These are phyloP conservation scores for Ptiloglossa arizonensis DNA, from an alignment of 1,140 invertebrate species.

Conservation along the genomic window DNA sequence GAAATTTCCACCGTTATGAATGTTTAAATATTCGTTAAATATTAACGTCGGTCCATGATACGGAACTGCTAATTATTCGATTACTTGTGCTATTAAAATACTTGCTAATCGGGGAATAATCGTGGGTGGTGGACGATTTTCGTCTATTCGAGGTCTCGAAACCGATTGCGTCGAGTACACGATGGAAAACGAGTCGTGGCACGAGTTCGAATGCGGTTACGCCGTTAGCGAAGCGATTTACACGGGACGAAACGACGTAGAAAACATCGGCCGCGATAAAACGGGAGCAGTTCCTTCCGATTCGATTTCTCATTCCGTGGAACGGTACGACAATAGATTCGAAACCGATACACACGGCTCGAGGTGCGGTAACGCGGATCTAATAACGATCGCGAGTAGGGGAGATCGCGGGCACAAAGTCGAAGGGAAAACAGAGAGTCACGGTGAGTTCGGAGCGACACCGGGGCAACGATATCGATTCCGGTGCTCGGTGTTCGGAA, in stretches of 20 bases:
- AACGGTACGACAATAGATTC: background rate
- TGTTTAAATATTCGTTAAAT: too few relatives aligned
- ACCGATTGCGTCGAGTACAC: too few relatives aligned
- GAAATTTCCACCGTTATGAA: too few relatives aligned
- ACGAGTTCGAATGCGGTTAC: too few relatives aligned
- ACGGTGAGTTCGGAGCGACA: slow-evolving; percentile 22
- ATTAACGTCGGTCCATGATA: too few relatives aligned
- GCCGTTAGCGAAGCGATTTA: background rate
- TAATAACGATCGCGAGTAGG: slow-evolving; percentile 29
- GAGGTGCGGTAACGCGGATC: slow-evolving; percentile 8
- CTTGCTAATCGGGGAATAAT: too few relatives aligned
- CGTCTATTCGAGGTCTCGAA: too few relatives aligned
- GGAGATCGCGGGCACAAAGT: background rate
- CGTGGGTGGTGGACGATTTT: too few relatives aligned
- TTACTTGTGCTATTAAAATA: too few relatives aligned
- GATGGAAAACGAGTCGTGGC: too few relatives aligned
- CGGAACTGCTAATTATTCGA: too few relatives aligned
- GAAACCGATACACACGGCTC: slow-evolving; percentile 32
- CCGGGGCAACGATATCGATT: slow-evolving; percentile 41
- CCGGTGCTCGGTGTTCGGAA: background rate
- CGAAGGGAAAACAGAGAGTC: background rate
- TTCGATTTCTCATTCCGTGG: background rate
- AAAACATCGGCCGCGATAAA: background rate
- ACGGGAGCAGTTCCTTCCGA: background rate
- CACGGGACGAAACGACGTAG: background rate